Conservation (phyloP, 1,140 invertebrate genomes). For the Drosophila serrata region DNA sequence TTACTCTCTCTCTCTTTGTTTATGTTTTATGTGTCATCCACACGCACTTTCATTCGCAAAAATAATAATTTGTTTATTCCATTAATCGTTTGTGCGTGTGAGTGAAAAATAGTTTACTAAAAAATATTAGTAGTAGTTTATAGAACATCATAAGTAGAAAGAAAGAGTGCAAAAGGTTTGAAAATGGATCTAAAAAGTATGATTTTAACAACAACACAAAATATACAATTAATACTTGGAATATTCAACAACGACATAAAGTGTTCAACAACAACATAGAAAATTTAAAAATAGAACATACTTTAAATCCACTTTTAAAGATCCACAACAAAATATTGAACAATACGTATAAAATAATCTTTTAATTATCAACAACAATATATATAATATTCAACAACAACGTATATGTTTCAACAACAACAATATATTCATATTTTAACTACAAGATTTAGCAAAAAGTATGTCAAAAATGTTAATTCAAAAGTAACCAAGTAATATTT, state of each 20-base stretch:
- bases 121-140: constrained; percentile 31
- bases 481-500: too few species aligned
- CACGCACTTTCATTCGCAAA: constrained; percentile 12
- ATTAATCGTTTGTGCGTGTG: constrained; percentile 30
- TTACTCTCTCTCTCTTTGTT: constrained; percentile 25
- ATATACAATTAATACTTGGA: neutral
- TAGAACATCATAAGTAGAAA: neutral
- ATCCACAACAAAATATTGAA: too few species aligned
- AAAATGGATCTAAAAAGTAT: constrained; percentile 12
- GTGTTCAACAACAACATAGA: neutral
- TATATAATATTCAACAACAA: neutral
- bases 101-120: constrained; percentile 35
- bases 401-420: too few species aligned
- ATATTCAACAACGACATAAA: neutral
- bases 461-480: too few species aligned
- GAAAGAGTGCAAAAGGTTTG: constrained; percentile 41
- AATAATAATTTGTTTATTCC: constrained; percentile 10
- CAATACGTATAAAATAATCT: too few species aligned
- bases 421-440: too few species aligned
- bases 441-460: too few species aligned
- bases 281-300: too few species aligned
- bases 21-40: constrained; percentile 42
- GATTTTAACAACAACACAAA: neutral
- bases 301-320: too few species aligned
- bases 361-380: neutral